Base-by-base conservation (phyloP, 2,888 invertebrate species). In the Cotesia congregata region DNA sequence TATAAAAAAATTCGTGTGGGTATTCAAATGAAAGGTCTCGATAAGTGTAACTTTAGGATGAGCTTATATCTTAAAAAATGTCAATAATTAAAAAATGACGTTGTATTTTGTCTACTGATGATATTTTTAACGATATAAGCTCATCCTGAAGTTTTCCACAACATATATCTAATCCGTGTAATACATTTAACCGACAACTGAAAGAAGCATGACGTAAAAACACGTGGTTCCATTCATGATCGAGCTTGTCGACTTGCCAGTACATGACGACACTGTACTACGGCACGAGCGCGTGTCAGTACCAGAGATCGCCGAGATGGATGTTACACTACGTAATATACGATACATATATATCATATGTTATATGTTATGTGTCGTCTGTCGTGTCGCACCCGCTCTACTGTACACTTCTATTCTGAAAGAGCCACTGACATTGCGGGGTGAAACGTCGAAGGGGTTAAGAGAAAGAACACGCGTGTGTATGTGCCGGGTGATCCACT, bases 191-290 rank as follows among this genome's bases (percentile, higher is more conserved):
- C 30, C 30, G 30, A 3, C 30, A 30, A 30, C 30, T 30, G 30
- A 30, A 30, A 30, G 30, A 30, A 30, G 30, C 30, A 30, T 30
- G 30, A 30, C 30, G 30, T n/a, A 67, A 70, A 78, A 80, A 83
- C 86, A 86, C 86, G 85, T 85, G 85, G 84, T 84, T 82, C 83
- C 87, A 87, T 87, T 87, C 87, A 87, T 86, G 85, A 81, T 84
- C 20, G 39, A 50, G 50, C 50, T 50, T 50, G 7, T 17, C 65
- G 38, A 59, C 71, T 41, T 30, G 59, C 68, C 50, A 17, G 65
- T 15, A 71, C 15, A 71, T 40, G 30, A 9, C 41, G 50, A 15
- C 65, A 61, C 1, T 60, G 50, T 70, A 75, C 60, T 59, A 69
- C 20, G 73, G 64, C 67, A 61, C 50, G 71, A 71, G 68, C 59